A percentile compares a stretch with the other conserved stretches of the same genome.
phyloP scores from a whole-genome alignment of 2,113 vertebrate genomes.

The Dromas ardeola region DNA sequence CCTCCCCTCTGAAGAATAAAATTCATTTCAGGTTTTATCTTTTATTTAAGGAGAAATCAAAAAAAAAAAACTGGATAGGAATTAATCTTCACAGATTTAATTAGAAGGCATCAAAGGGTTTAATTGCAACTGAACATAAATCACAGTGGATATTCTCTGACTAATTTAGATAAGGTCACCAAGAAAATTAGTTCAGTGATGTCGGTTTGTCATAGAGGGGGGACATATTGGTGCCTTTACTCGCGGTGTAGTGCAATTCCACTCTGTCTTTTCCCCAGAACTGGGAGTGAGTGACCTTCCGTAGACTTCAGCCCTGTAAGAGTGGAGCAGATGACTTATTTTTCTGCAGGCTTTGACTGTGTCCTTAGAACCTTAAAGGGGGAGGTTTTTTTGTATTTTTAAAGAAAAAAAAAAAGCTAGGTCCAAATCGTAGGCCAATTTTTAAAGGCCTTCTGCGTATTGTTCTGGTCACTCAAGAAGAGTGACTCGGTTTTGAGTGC shows the following conservation, averaged over 20 bases:
- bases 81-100: conserved; percentile 80
- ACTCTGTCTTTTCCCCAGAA: conserved; percentile 13
- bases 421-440: neutral
- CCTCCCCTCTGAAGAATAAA: conserved; percentile 34
- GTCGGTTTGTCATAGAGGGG: conserved; percentile 55
- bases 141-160: conserved; percentile 73
- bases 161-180: conserved; percentile 81
- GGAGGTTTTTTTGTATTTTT: neutral
- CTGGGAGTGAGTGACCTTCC: neutral
- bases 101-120: conserved; percentile 78
- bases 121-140: conserved; percentile 77
- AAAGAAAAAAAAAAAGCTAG: neutral
- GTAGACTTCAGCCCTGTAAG: neutral
- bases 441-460: neutral
- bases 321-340: neutral
- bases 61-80: conserved; percentile 50
- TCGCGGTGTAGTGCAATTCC: neutral
- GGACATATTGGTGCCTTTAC: conserved; percentile 10
- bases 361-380: neutral
- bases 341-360: neutral
- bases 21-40: conserved; percentile 72
- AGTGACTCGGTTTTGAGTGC: neutral
- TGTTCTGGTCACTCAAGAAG: neutral
- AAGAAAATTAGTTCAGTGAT: conserved; percentile 73
- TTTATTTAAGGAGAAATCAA: conserved; percentile 72